Evolutionary conservation across 2,797 vertebrate genomes (phyloP).

Genomic region (Catharus ustulatus): DNA sequence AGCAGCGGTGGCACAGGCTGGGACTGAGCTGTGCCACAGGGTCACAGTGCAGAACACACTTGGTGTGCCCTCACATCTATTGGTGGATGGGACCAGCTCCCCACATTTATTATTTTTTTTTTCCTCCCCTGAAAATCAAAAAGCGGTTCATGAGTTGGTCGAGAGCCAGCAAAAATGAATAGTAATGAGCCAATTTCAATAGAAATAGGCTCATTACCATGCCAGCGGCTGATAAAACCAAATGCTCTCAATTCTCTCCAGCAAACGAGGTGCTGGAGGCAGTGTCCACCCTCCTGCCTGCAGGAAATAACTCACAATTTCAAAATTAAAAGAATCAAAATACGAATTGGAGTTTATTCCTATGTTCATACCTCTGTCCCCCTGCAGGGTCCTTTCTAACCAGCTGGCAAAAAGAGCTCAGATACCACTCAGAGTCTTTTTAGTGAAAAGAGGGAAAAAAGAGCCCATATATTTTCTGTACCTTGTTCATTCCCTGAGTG

Average conservation of each 20-base stretch:
- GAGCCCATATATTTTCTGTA: not conserved
- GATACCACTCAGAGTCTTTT: constrained; percentile 36
- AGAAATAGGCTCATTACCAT: constrained; percentile 80
- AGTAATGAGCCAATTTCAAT: constrained; percentile 80
- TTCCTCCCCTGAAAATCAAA: constrained; percentile 61
- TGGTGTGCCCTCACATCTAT: not conserved
- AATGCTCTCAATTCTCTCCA: constrained; percentile 78
- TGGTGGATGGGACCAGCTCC: constrained; percentile 39
- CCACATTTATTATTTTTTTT: constrained; percentile 25
- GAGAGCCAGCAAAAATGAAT: constrained; percentile 79
- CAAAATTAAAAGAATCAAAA: constrained; percentile 74
- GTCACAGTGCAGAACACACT: not conserved
- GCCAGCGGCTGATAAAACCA: constrained; percentile 79
- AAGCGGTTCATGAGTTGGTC: constrained; percentile 77
- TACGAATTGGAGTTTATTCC: constrained; percentile 67
- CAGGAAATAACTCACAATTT: constrained; percentile 72
- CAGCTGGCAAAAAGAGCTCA: constrained; percentile 47
- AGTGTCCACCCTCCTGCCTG: constrained; percentile 72
- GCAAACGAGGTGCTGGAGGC: constrained; percentile 75
- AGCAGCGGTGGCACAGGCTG: not conserved
- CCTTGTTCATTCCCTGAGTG: constrained; percentile 30
- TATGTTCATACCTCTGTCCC: constrained; percentile 44
- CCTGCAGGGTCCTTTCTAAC: constrained; percentile 62
- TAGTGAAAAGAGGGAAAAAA: not conserved
- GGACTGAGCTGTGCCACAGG: accelerated